Base-by-base conservation (phyloP, 1,140 invertebrate species). In the Stegodyphus dumicola region DNA sequence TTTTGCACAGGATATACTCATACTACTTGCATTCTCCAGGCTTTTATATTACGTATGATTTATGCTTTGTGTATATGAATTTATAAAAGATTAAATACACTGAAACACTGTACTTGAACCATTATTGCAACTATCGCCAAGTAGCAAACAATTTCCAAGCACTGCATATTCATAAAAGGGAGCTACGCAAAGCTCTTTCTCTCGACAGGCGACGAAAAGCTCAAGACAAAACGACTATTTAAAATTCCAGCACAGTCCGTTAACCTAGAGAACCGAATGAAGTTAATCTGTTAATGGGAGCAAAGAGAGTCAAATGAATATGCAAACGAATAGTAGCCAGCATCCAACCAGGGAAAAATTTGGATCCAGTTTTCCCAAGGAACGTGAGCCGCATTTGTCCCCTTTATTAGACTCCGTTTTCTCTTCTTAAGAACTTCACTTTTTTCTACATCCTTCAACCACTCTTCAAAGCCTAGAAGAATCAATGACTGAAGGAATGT, bases 231-330 rank as follows among this genome's bases (percentile, higher is more conserved):
- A 69, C 49, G 81, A 84, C 81, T 84, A 64, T 84, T 84, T 84
- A 84, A 84, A 84, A 84, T 84, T 84, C 81, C 52, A 54, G 64
- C 74, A 84, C 81, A 84, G 73, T 84, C 81, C 73, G 64, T 84
- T 84, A 84, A 84, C 70, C 81, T 84, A 48, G 81, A 76, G 64
- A 76, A 83, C 9, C 71, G 79, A 83, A 83, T 83, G 56, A 84
- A 84, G 81, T 84, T 84, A 84, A 84, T 84, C 81, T 84, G 73
- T 84, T 84, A 84, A 84, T 84, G 73, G 81, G 81, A 69, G 74
- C 73, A 84, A 84, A 84, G 81, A 84, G 65, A 69, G 81, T 56
- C 73, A 76, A 76, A 84, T 84, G 73, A 84, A 84, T 84, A 84
- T 84, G 81, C 81, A 84, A 84, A 84, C 81, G 81, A 75, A 84